These are phyloP conservation scores for Bothrops jararaca DNA, from an alignment of 2,113 vertebrate genomes.

Conservation along the genomic window DNA sequence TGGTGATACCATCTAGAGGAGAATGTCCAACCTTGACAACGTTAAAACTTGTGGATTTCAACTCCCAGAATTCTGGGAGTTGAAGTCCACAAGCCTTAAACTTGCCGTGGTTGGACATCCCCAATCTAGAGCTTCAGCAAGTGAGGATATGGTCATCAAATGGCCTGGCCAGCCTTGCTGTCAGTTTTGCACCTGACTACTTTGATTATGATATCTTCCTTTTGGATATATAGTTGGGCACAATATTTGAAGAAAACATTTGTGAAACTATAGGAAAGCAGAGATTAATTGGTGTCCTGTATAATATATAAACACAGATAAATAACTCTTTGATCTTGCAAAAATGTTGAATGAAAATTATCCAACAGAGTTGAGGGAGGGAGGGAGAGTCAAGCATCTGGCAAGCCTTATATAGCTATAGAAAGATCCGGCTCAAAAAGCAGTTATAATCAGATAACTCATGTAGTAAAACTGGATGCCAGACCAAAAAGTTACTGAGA, in stretches of 20 bases:
- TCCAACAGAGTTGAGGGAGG: background rate
- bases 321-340: background rate
- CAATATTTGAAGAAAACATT: background rate
- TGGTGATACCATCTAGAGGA: background rate
- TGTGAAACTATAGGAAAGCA: background rate
- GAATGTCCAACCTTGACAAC: background rate
- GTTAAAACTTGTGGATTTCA: background rate
- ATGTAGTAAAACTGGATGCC: background rate
- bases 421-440: conserved; percentile 19
- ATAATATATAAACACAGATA: background rate
- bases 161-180: background rate
- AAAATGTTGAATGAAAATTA: conserved; percentile 15
- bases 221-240: background rate
- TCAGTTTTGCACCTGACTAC: background rate
- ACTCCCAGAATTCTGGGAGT: background rate
- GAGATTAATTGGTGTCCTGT: background rate
- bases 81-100: background rate
- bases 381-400: background rate
- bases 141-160: background rate
- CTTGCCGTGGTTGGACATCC: background rate
- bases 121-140: background rate
- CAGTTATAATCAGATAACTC: conserved; percentile 33
- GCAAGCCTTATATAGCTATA: background rate
- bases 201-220: background rate
- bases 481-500: background rate